Evolutionary conservation across 2,113 vertebrate species (phyloP).

Genomic region (Elgaria multicarinata): DNA sequence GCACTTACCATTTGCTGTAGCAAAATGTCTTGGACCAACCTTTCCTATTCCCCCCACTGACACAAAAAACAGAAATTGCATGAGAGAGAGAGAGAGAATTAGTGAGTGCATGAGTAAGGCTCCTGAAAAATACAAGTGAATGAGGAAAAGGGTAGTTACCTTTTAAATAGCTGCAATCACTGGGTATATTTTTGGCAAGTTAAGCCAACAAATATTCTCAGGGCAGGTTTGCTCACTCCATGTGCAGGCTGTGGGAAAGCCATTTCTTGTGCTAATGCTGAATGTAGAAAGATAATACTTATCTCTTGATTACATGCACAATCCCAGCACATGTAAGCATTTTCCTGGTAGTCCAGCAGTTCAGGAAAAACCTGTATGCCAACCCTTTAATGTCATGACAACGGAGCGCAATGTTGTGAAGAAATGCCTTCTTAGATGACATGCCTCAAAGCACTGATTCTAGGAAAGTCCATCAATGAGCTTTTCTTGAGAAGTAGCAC

Average conservation of each 20-base stretch:
- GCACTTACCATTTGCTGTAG: too few species aligned
- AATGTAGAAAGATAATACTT: neutral
- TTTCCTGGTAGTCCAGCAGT: neutral
- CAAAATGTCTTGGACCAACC: too few species aligned
- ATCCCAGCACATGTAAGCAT: neutral
- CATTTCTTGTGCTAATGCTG: neutral
- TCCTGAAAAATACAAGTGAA: neutral
- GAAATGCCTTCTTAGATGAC: too few species aligned
- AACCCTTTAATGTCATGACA: neutral
- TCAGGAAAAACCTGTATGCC: neutral
- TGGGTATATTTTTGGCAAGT: neutral
- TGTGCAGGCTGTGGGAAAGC: neutral
- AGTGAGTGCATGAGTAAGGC: too few species aligned
- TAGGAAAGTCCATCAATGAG: neutral
- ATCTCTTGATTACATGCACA: neutral
- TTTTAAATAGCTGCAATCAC: neutral
- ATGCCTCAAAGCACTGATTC: too few species aligned
- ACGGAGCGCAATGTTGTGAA: neutral
- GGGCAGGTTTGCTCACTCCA: neutral
- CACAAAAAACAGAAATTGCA: too few species aligned
- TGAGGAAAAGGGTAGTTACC: neutral
- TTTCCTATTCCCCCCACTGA: too few species aligned
- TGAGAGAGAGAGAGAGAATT: too few species aligned
- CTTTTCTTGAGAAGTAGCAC: neutral
- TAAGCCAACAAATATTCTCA: neutral